phyloP scores from a whole-genome alignment of 2,113 vertebrate genomes.

The Bubo blakistoni region DNA sequence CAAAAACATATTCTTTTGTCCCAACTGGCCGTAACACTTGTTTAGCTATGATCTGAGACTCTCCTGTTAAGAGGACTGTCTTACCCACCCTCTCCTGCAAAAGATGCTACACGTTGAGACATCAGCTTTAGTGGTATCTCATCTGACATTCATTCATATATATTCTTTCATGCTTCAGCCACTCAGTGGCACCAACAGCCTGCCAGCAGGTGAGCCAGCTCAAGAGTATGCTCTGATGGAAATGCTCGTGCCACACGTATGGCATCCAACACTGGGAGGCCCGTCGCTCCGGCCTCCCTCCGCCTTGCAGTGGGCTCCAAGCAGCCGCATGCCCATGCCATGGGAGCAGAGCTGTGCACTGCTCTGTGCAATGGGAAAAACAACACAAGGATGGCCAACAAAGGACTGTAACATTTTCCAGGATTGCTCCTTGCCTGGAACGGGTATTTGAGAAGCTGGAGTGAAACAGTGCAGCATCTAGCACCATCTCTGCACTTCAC shows the following conservation, averaged over 20 bases:
- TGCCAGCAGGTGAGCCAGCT: neutral
- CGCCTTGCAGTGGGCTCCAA: neutral
- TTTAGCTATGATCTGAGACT: neutral
- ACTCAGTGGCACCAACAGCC: accelerated
- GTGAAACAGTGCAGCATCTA: neutral
- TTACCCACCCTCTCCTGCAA: neutral
- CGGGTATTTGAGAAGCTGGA: neutral
- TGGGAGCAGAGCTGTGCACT: neutral
- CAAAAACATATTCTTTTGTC: neutral
- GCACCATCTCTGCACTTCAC: accelerated
- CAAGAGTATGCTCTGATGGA: neutral
- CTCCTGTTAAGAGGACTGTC: neutral
- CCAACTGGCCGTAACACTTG: neutral
- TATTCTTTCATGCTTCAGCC: neutral
- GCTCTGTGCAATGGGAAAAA: neutral
- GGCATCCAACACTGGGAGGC: accelerated
- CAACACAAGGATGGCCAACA: neutral
- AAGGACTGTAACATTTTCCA: neutral
- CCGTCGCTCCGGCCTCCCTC: accelerated
- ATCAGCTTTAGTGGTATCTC: neutral
- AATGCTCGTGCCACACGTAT: accelerated
- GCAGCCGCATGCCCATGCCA: neutral
- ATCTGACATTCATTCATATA: neutral
- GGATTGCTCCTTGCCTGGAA: neutral
- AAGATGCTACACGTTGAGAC: neutral